These are phyloP conservation scores for Aleiodes testaceus DNA, from an alignment of 2,888 invertebrate genomes.

Conservation along the genomic window DNA sequence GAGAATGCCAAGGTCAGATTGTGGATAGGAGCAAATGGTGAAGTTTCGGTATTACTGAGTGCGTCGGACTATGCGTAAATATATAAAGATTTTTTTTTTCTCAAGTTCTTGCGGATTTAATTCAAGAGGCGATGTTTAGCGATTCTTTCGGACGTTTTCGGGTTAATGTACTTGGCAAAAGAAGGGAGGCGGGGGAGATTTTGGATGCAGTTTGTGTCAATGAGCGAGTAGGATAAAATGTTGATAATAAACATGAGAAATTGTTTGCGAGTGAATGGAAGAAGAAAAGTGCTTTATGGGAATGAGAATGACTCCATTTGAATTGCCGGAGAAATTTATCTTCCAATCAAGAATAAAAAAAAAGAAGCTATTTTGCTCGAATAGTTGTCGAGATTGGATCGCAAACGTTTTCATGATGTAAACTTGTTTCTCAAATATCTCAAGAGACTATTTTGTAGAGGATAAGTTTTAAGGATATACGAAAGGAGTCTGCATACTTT, in stretches of 20 bases:
- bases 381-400: no score
- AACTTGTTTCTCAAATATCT: no score
- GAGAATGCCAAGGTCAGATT: constrained; percentile 66
- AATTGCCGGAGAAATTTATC: background rate
- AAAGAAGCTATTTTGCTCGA: no score
- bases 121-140: constrained; percentile 24
- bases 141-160: constrained; percentile 18
- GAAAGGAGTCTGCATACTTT: no score
- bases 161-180: constrained; percentile 20
- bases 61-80: constrained; percentile 40
- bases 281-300: constrained; percentile 18
- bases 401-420: no score
- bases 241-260: constrained; percentile 1
- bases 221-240: background rate
- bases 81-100: background rate
- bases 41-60: constrained; percentile 42
- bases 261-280: background rate
- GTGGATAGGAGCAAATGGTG: constrained; percentile 6
- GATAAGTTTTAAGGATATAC: no score
- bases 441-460: no score
- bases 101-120: constrained; percentile 9
- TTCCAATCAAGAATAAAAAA: background rate
- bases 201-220: constrained; percentile 28
- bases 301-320: constrained; percentile 16
- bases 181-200: background rate